These are phyloP conservation scores for Latheticus oryzae DNA, from an alignment of 2,888 invertebrate species.

Conservation along the genomic window DNA sequence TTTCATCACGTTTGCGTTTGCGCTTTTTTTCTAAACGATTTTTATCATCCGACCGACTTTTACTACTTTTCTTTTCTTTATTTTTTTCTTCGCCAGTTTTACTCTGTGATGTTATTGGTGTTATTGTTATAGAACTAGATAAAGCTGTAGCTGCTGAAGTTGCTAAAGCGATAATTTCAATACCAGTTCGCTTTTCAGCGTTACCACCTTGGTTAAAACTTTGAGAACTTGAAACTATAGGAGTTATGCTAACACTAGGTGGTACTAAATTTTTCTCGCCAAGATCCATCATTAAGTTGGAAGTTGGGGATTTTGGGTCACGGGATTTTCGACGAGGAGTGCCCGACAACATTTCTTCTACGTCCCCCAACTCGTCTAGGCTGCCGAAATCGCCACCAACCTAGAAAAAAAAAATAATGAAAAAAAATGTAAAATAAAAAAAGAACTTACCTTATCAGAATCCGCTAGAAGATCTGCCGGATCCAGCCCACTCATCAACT, in stretches of 20 bases:
- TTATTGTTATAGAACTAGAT: slow-evolving; percentile 88
- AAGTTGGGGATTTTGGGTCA: slow-evolving; percentile 65
- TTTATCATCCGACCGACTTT: slow-evolving; percentile 61
- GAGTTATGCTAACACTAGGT: slow-evolving; percentile 74
- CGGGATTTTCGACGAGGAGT: slow-evolving; percentile 65
- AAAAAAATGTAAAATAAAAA: too few species aligned
- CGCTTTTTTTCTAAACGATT: slow-evolving; percentile 74
- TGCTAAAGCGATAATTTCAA: slow-evolving; percentile 87
- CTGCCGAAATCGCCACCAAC: slow-evolving; percentile 64
- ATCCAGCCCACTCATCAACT: slow-evolving; percentile 74
- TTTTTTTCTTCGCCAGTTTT: slow-evolving; percentile 57
- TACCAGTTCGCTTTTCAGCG: slow-evolving; percentile 78
- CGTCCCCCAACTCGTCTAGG: slow-evolving; percentile 70
- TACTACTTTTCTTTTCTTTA: slow-evolving; percentile 66
- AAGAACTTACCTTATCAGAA: slow-evolving; percentile 21
- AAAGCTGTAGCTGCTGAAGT: slow-evolving; percentile 73
- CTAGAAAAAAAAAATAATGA: too few species aligned
- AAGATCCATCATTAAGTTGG: slow-evolving; percentile 62
- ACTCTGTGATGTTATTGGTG: slow-evolving; percentile 73
- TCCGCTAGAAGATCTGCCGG: slow-evolving; percentile 68
- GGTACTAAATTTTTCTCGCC: slow-evolving; percentile 69
- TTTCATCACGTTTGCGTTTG: slow-evolving; percentile 82
- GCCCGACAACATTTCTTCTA: slow-evolving; percentile 67
- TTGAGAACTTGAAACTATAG: slow-evolving; percentile 67
- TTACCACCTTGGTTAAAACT: slow-evolving; percentile 64